Percentiles rank a stretch among this genome's conserved stretches.
phyloP scores from a whole-genome alignment of 2,888 invertebrate genomes.

The Phyllotreta cruciferae region DNA sequence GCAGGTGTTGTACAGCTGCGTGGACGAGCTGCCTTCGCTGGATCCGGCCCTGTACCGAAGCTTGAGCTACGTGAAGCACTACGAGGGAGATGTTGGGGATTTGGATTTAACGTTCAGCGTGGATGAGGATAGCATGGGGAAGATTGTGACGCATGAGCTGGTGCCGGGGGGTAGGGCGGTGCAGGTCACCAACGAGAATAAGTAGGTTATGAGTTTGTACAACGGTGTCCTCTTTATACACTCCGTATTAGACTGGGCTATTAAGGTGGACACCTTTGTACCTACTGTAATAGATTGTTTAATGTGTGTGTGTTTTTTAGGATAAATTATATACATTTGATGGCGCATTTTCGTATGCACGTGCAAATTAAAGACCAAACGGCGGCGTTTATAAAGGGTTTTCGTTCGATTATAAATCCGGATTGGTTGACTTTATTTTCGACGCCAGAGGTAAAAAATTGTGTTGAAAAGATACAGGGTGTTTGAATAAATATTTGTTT shows the following conservation, averaged over 20 bases:
- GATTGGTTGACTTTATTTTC: constrained; percentile 96
- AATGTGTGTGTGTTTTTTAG: constrained; percentile 61
- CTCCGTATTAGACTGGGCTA: neutral
- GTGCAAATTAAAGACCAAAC: constrained; percentile 98
- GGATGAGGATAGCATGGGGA: constrained; percentile 93
- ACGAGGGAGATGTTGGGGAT: constrained; percentile 89
- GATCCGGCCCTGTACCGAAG: constrained; percentile 96
- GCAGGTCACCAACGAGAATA: constrained; percentile 95
- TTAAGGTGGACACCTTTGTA: neutral
- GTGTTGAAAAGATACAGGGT: too few relatives aligned
- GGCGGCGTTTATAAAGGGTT: constrained; percentile 94
- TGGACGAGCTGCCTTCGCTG: constrained; percentile 96
- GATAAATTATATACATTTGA: constrained; percentile 96
- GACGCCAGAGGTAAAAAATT: constrained; percentile 79
- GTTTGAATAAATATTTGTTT: constrained; percentile 29
- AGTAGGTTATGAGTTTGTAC: constrained; percentile 72
- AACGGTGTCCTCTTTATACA: neutral
- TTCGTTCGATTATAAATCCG: constrained; percentile 91
- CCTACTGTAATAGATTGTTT: neutral
- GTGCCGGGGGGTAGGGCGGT: constrained; percentile 94
- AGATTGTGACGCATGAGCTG: constrained; percentile 92
- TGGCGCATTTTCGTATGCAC: constrained; percentile 99
- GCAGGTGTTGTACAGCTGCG: constrained; percentile 93
- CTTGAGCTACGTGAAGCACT: constrained; percentile 94
- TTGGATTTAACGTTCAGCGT: constrained; percentile 96